Evolutionary conservation across 2,888 invertebrate genomes (phyloP).

Genomic region (Tipula helvola): DNA sequence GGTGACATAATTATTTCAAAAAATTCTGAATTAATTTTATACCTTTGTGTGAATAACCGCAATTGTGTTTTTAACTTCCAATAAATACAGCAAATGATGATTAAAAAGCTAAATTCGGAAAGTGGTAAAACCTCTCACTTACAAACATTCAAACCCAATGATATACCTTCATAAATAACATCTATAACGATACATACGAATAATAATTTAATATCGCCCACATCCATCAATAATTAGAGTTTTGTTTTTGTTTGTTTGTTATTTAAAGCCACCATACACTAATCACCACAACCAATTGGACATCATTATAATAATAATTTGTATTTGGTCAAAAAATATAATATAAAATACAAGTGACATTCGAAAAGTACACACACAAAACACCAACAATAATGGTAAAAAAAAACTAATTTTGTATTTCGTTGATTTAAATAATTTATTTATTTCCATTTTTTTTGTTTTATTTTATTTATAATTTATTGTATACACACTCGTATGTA

Average conservation of each 20-base stretch:
- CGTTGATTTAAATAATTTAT: background rate
- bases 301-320: constrained; percentile 4
- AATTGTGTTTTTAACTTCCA: too few species aligned
- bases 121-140: background rate
- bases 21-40: too few species aligned
- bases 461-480: background rate
- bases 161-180: background rate
- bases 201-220: constrained; percentile 4
- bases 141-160: background rate
- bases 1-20: too few species aligned
- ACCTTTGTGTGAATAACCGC: too few species aligned
- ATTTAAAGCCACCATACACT: background rate
- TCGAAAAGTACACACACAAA: background rate
- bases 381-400: background rate
- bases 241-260: background rate
- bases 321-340: background rate
- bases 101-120: background rate
- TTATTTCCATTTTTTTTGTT: background rate
- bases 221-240: background rate
- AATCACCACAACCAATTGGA: background rate
- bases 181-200: background rate
- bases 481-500: background rate
- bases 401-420: background rate
- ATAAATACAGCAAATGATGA: too few species aligned
- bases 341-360: background rate